phyloP scores from a whole-genome alignment of 2,113 vertebrate species.

The Silurus meridionalis region DNA sequence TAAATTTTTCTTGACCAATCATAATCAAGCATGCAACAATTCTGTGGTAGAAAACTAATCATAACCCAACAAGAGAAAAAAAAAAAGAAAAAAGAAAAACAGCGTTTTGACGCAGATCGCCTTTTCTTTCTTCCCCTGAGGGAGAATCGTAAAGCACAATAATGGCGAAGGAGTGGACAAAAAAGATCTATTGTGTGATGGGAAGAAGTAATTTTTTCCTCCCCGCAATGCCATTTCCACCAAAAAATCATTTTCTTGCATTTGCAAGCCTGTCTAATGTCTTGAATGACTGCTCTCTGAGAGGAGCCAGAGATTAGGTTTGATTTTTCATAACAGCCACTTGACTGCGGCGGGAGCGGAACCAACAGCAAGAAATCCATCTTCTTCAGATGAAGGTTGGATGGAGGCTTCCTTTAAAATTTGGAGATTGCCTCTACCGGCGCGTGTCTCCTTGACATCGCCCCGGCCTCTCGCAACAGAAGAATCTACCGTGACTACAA shows the following conservation, averaged over 20 bases:
- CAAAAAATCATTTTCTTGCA: slow-evolving; percentile 49
- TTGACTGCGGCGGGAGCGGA: slow-evolving; percentile 64
- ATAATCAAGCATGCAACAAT: not conserved
- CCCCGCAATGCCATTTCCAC: slow-evolving; percentile 41
- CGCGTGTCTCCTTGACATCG: slow-evolving; percentile 59
- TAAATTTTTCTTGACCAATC: not conserved
- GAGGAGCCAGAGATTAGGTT: slow-evolving; percentile 58
- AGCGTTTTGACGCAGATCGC: not conserved
- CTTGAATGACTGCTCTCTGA: slow-evolving; percentile 67
- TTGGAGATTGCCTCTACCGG: slow-evolving; percentile 62
- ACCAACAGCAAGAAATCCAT: slow-evolving; percentile 65
- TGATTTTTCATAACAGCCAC: slow-evolving; percentile 66
- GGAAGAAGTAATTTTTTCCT: slow-evolving; percentile 41
- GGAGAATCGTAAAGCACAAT: slow-evolving; percentile 21
- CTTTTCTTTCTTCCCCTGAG: slow-evolving; percentile 15
- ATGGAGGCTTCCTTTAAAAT: slow-evolving; percentile 62
- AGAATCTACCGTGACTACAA: slow-evolving; percentile 19
- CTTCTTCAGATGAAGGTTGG: slow-evolving; percentile 38
- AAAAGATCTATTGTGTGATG: slow-evolving; percentile 42
- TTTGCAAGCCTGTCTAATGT: slow-evolving; percentile 52
- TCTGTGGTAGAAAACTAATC: not conserved
- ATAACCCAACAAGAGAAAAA: not conserved
- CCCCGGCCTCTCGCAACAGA: slow-evolving; percentile 45
- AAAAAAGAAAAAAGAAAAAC: not conserved
- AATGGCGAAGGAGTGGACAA: slow-evolving; percentile 30